phyloP scores from a whole-genome alignment of 2,797 vertebrate genomes.

The Pangasius mekongensis region DNA sequence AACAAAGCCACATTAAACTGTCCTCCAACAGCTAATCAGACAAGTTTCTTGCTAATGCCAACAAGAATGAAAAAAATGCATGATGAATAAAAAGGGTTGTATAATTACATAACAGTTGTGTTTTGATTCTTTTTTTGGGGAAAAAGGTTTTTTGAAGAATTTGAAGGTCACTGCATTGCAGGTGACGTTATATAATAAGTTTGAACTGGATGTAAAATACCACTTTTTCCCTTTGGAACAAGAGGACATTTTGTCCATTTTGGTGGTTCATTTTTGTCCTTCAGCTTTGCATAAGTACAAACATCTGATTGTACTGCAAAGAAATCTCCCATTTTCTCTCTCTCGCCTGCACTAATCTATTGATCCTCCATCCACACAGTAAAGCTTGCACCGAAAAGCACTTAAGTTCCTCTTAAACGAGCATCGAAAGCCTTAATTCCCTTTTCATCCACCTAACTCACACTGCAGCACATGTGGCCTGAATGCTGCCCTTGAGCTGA shows the following conservation, averaged over 20 bases:
- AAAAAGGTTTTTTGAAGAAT: not conserved
- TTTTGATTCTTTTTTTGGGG: not conserved
- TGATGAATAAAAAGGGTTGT: not conserved
- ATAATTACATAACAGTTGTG: not conserved
- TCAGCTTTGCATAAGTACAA: conserved; percentile 18
- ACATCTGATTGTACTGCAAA: not conserved
- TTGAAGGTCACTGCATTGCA: not conserved
- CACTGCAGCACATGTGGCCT: conserved; percentile 39
- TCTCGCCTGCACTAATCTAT: conserved; percentile 31
- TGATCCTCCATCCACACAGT: conserved; percentile 30
- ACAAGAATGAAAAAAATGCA: not conserved
- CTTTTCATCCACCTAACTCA: conserved; percentile 21
- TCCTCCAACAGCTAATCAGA: not conserved
- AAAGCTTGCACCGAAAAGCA: conserved; percentile 23
- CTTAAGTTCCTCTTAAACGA: conserved; percentile 41
- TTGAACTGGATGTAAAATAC: not conserved
- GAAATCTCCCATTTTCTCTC: not conserved
- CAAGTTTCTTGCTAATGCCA: not conserved
- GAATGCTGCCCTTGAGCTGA: conserved; percentile 4
- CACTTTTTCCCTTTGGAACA: not conserved
- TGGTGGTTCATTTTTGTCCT: not conserved
- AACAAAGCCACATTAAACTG: not conserved
- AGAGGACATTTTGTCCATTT: conserved; percentile 2
- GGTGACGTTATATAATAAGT: not conserved
- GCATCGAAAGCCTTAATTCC: conserved; percentile 40